Evolutionary conservation across 1,140 invertebrate genomes (phyloP).

Genomic region (Drosophila lowei): DNA sequence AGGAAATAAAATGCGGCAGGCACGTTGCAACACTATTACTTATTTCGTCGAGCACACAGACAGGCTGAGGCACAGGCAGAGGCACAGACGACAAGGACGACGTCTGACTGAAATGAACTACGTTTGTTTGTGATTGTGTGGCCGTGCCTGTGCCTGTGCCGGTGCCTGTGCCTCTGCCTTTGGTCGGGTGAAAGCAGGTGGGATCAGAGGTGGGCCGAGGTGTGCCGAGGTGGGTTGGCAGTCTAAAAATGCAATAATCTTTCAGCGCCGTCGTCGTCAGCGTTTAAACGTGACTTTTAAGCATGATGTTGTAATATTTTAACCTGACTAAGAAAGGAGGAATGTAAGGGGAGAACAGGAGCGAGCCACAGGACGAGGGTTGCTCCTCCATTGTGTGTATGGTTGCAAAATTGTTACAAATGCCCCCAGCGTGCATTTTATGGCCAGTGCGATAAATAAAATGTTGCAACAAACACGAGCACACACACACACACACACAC

Average conservation of each 20-base stretch:
- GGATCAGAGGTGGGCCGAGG: conserved; percentile 24
- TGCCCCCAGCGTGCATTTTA: conserved; percentile 80
- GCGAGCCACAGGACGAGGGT: conserved; percentile 2
- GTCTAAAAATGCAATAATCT: conserved; percentile 80
- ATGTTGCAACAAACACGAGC: conserved; percentile 69
- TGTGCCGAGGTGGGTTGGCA: conserved; percentile 16
- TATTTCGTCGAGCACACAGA: conserved; percentile 71
- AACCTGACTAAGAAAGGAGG: conserved; percentile 71
- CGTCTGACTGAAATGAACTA: conserved; percentile 77
- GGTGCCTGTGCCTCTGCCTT: conserved; percentile 37
- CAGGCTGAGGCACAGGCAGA: conserved; percentile 29
- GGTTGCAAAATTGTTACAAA: conserved; percentile 77
- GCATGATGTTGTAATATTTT: conserved; percentile 82
- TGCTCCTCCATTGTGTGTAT: conserved; percentile 64
- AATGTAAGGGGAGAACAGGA: not conserved
- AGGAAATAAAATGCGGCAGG: conserved; percentile 81
- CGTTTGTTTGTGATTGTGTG: conserved; percentile 73
- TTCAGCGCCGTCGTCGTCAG: conserved; percentile 79
- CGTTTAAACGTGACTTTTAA: conserved; percentile 82
- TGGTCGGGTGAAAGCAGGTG: conserved; percentile 33
- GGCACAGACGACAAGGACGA: conserved; percentile 43
- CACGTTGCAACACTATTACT: conserved; percentile 82
- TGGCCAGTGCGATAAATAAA: conserved; percentile 80
- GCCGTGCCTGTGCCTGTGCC: conserved; percentile 34
- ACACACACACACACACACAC: conserved; percentile 17